A percentile compares a stretch with the other conserved stretches of the same genome.
Conservation (phyloP, 1,140 invertebrate species). For the Contarinia nasturtii region DNA sequence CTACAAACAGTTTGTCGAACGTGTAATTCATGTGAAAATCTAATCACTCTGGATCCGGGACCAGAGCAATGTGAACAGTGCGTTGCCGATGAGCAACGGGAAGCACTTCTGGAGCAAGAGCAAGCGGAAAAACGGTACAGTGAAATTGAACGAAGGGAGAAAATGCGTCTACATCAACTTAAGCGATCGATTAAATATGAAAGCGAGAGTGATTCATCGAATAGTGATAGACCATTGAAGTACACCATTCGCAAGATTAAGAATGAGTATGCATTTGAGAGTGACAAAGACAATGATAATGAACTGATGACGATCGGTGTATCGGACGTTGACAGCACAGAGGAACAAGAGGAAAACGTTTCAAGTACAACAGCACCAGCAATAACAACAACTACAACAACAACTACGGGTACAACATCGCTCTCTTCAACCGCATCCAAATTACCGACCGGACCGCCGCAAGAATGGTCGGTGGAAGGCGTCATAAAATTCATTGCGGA, state of each 20-base stretch:
- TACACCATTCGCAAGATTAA: not conserved
- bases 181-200: not conserved
- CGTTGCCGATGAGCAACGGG: constrained; percentile 4
- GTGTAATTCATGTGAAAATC: constrained; percentile 22
- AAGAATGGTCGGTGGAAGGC: constrained; percentile 85
- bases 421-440: constrained; percentile 1
- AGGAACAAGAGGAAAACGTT: constrained; percentile 11
- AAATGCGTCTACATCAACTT: not conserved
- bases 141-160: not conserved
- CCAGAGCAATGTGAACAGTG: constrained; percentile 24
- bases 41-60: constrained; percentile 19
- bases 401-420: constrained; percentile 1
- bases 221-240: not conserved
- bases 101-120: no score
- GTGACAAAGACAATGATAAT: no score
- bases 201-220: no score
- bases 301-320: no score
- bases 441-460: constrained; percentile 37
- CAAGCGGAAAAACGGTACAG: no score
- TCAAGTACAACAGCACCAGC: constrained; percentile 15
- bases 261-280: no score
- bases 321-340: no score
- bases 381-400: constrained; percentile 13
- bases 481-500: constrained; percentile 77
- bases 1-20: constrained; percentile 21